These are phyloP conservation scores for Pygoscelis adeliae DNA, from an alignment of 2,113 vertebrate genomes.

Conservation along the genomic window DNA sequence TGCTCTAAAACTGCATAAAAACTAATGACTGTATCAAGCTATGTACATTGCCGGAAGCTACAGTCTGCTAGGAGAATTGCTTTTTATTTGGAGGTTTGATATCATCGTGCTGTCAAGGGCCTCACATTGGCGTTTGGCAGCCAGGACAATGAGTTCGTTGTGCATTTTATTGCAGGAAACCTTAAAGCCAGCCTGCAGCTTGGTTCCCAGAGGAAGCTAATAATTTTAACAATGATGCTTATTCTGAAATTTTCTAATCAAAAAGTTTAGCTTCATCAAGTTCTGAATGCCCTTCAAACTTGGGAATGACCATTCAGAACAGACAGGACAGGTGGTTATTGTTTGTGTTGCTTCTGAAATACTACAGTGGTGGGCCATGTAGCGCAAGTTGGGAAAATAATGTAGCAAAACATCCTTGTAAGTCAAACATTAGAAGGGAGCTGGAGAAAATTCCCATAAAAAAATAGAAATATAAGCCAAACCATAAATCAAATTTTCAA, in stretches of 20 bases:
- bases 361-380: too few species aligned
- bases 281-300: slow-evolving; percentile 40
- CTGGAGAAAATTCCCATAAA: neutral
- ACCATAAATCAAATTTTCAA: neutral
- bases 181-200: neutral
- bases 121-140: slow-evolving; percentile 16
- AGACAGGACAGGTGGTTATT: neutral
- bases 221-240: slow-evolving; percentile 35
- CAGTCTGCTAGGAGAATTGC: slow-evolving; percentile 61
- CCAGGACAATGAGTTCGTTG: slow-evolving; percentile 34
- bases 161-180: slow-evolving; percentile 29
- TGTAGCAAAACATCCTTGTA: neutral
- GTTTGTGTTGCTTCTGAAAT: neutral
- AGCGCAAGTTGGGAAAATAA: neutral
- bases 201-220: neutral
- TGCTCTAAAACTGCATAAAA: slow-evolving; percentile 77
- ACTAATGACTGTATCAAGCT: slow-evolving; percentile 71
- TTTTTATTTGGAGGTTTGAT: slow-evolving; percentile 70
- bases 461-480: neutral
- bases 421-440: neutral
- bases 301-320: neutral
- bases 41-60: slow-evolving; percentile 63
- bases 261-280: neutral
- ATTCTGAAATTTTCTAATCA: slow-evolving; percentile 39
- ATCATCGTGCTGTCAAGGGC: slow-evolving; percentile 52